Evolutionary conservation across 2,113 vertebrate species (phyloP), one percentile per base, ranked within the genome.

Genomic region (Globicephala melas): DNA sequence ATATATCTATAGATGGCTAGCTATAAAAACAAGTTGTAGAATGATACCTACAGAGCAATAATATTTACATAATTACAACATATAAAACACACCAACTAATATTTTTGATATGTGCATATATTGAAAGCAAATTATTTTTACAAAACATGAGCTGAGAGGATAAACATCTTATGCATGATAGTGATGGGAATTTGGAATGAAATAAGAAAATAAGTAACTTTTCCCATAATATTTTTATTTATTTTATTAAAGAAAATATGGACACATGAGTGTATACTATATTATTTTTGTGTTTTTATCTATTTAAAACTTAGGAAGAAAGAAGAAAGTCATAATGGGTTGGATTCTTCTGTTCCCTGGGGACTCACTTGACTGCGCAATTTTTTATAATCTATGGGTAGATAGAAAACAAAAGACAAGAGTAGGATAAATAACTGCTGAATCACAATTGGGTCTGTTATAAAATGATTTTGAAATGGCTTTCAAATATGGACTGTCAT

Each of bases 401-500:
- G 84, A 87, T 41, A 92, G 71, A 93, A 85, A 93, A 90, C n/a
- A 71, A 68, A 89, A 89, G 92, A 89, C 71, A 89, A 81, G 55
- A 91, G n/a, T 76, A 95, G 89, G 53, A 85, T 74, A 90, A 96
- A 79, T 53, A 76, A 55, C 26, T 76, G 65, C n/a, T 13, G 41
- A 68, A n/a, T 85, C 91, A 88, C 91, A 90, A n/a, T 5, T 62
- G 26, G 23, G 33, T 73, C 14, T 94, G 23, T 83, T 79, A 65
- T 14, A 63, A 76, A 82, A 90, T 53, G 67, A 92, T 93, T 96
- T 96, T 73, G 86, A 96, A 95, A 84, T 73, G 83, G 31, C 14
- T 91, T 97, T 96, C 63, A 91, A 94, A 89, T 60, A 20, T 89
- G 77, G 80, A 97, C 96, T 92, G 87, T 31, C 26, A 96, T 62